Percentiles rank a stretch among this genome's conserved stretches.
Evolutionary conservation across 1,140 invertebrate species (phyloP).

Genomic region (Drosophila lacertosa): DNA sequence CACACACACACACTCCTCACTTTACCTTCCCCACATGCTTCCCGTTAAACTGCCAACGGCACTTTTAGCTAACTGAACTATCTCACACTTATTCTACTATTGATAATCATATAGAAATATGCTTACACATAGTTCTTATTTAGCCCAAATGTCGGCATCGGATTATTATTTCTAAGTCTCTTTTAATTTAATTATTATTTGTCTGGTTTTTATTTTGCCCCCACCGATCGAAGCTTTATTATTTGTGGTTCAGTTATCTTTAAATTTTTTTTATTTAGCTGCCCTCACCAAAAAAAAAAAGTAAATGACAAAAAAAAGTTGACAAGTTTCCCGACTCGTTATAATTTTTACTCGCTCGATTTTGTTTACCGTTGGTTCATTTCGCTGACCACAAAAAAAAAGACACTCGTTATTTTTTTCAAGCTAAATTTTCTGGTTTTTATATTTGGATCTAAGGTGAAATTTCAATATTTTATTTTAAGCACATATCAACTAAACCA

Average conservation of each 20-base stretch:
- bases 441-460: constrained; percentile 17
- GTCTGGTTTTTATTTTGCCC: constrained; percentile 2
- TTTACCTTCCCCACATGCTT: not conserved
- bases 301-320: too few relatives aligned
- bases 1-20: not conserved
- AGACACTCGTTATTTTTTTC: constrained; percentile 14
- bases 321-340: not conserved
- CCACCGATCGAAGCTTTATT: not conserved
- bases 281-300: not conserved
- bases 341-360: not conserved
- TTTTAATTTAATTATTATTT: not conserved
- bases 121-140: not conserved
- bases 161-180: not conserved
- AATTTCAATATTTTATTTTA: constrained; percentile 23
- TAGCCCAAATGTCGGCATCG: not conserved
- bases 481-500: not conserved
- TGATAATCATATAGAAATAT: constrained; percentile 1
- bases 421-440: constrained; percentile 3
- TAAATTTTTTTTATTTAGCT: not conserved
- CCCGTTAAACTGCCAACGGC: not conserved
- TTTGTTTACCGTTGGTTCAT: not conserved
- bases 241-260: constrained; percentile 7
- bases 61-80: not conserved
- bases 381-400: too few relatives aligned
- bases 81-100: constrained; percentile 7